These are phyloP conservation scores for Acipenser oxyrinchus DNA, from an alignment of 2,797 vertebrate species.

Conservation along the genomic window DNA sequence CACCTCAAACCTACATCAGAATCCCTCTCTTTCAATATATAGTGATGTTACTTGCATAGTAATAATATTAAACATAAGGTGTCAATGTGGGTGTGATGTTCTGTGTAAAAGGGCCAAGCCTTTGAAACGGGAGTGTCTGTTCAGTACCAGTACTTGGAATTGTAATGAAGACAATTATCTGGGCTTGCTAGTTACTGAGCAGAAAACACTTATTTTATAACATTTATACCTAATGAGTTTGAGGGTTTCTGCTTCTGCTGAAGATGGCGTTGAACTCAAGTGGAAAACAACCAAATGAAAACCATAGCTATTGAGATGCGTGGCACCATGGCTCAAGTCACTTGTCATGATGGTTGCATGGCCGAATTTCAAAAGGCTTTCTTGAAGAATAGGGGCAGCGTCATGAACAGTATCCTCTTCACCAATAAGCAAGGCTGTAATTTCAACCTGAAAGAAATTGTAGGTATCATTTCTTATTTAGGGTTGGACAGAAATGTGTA, in stretches of 20 bases:
- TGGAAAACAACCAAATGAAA: constrained; percentile 31
- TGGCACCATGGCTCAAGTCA: neutral
- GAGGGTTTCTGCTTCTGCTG: constrained; percentile 23
- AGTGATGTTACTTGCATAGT: too few relatives aligned
- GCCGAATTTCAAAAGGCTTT: constrained; percentile 14
- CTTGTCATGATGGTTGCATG: constrained; percentile 10
- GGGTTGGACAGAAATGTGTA: too few relatives aligned
- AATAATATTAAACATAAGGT: too few relatives aligned
- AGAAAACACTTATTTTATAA: too few relatives aligned
- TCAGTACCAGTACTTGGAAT: too few relatives aligned
- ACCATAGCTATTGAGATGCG: rapidly evolving
- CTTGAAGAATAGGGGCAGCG: constrained; percentile 17
- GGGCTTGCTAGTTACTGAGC: too few relatives aligned
- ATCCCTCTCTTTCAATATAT: too few relatives aligned
- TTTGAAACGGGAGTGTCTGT: too few relatives aligned
- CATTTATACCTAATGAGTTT: constrained; percentile 28
- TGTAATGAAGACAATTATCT: neutral
- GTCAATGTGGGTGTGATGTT: too few relatives aligned
- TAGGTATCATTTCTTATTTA: neutral
- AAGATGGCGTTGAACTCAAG: constrained; percentile 15
- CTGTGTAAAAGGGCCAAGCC: too few relatives aligned
- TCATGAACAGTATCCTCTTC: constrained; percentile 8
- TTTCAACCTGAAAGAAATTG: constrained; percentile 15
- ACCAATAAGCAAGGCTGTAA: constrained; percentile 30
- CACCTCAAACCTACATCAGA: too few relatives aligned